Evolutionary conservation across 2,888 invertebrate species (phyloP), one percentile per base, ranked within the genome.

Genomic region (Leucoptera coffeella): DNA sequence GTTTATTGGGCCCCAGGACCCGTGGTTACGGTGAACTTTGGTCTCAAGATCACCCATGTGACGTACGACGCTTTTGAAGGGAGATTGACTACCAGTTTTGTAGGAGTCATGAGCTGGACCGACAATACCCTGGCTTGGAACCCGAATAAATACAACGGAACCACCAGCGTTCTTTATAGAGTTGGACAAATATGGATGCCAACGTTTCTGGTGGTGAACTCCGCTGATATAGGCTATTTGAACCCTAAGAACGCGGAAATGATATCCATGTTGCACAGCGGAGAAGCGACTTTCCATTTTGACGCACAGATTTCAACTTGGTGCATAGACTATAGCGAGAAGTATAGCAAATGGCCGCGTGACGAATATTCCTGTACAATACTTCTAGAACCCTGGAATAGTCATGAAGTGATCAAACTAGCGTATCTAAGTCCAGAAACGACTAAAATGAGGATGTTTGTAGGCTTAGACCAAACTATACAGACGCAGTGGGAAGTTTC

Each of bases 101-200:
- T n/a, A n/a, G n/a, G n/a, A n/a, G n/a, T n/a, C n/a, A n/a, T n/a
- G 81, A 56, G 49, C 32, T 84, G 84, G 84, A 52, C 42, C 1
- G 83, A 83, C 37, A 52, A 69, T 9, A 76, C 73, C 32, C 48
- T 82, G 38, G 48, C 56, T 1, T 84, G 83, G 83, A 52, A 74
- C 34, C 73, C 77, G 0, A 45, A 41, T 10, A 67, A 75, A 21
- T 81, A 69, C 42, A 73, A 67, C n/a, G 64, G 65, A 5, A 59
- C 78, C 1, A 49, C 52, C 1, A 42, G 38, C 10, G 34, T 78
- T 0, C 60, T 65, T 23, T 59, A 76, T 14, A 54, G 60, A 11
- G 61, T 64, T 30, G 60, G 71, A n/a, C 74, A 77, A 46, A 72
- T 78, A 29, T 80, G 79, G 79, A 65, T 56, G 23, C 79, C 80